phyloP scores from a whole-genome alignment of 2,113 vertebrate species.

The Prionailurus bengalensis region DNA sequence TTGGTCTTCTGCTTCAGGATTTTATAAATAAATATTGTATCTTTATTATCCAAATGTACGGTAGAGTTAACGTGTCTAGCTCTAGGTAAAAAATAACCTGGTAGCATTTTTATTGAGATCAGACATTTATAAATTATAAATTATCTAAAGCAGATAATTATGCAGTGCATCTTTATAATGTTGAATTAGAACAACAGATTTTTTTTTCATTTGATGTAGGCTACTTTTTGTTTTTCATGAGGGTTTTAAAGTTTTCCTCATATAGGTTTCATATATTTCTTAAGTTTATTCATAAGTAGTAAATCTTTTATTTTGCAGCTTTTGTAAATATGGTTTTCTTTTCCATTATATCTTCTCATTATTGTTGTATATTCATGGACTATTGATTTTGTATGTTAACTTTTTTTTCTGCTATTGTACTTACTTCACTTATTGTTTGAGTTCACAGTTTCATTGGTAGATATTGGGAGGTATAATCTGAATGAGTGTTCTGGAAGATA shows the following conservation, averaged over 20 bases:
- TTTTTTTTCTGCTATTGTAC: neutral
- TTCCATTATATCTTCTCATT: neutral
- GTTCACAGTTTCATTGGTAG: neutral
- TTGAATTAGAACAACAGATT: neutral
- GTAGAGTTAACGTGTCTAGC: neutral
- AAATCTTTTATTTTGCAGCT: neutral
- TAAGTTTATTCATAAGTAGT: neutral
- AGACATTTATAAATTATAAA: neutral
- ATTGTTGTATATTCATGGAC: neutral
- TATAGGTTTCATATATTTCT: neutral
- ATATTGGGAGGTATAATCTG: neutral
- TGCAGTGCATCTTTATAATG: neutral
- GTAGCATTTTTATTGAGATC: neutral
- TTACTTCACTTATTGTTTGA: neutral
- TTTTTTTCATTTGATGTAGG: neutral
- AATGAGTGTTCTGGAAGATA: neutral
- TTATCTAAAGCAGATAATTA: neutral
- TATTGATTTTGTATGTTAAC: neutral
- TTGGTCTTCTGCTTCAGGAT: neutral
- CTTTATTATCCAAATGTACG: neutral
- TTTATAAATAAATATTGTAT: neutral
- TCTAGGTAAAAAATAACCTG: neutral
- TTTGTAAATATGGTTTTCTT: neutral
- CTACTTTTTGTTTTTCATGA: neutral
- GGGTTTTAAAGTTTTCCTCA: neutral